A percentile compares a stretch with the other conserved stretches of the same genome.
Evolutionary conservation across 1,140 invertebrate species (phyloP).

Genomic region (Catajapyx aquilonaris): DNA sequence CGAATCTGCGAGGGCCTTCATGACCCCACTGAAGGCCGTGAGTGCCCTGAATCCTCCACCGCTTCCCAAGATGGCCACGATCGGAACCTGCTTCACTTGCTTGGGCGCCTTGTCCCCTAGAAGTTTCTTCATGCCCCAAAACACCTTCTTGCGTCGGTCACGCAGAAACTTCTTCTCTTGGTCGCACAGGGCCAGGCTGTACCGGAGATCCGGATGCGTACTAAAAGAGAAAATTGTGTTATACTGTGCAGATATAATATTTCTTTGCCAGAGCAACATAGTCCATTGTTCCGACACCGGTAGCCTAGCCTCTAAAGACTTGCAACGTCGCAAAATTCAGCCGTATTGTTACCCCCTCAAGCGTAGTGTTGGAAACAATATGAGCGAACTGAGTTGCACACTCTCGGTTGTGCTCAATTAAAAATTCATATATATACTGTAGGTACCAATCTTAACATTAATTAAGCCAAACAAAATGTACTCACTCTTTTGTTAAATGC

Average conservation of each 20-base stretch:
- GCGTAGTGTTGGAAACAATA: no score
- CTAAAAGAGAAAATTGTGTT: slow-evolving; percentile 10
- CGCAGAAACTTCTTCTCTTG: slow-evolving; percentile 22
- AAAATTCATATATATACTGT: background rate
- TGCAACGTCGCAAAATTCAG: no score
- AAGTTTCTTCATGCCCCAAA: slow-evolving; percentile 17
- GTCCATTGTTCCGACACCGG: no score
- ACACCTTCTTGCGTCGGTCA: slow-evolving; percentile 15
- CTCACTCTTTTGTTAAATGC: slow-evolving; percentile 14
- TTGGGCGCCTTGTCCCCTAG: slow-evolving; percentile 17
- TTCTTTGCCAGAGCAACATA: background rate
- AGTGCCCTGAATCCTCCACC: slow-evolving; percentile 29
- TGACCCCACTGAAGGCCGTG: slow-evolving; percentile 23
- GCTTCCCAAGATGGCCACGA: slow-evolving; percentile 24
- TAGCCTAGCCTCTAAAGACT: no score
- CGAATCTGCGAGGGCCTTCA: slow-evolving; percentile 22
- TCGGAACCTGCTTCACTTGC: slow-evolving; percentile 20
- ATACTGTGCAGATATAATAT: slow-evolving; percentile 3
- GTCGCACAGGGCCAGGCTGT: slow-evolving; percentile 20
- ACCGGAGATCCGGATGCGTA: slow-evolving; percentile 16
- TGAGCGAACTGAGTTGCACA: no score
- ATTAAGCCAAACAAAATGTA: slow-evolving; percentile 5
- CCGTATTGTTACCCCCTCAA: no score
- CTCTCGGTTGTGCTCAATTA: no score
- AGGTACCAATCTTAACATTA: no score